phyloP scores from a whole-genome alignment of 2,797 vertebrate genomes.

The Spinus pinus region DNA sequence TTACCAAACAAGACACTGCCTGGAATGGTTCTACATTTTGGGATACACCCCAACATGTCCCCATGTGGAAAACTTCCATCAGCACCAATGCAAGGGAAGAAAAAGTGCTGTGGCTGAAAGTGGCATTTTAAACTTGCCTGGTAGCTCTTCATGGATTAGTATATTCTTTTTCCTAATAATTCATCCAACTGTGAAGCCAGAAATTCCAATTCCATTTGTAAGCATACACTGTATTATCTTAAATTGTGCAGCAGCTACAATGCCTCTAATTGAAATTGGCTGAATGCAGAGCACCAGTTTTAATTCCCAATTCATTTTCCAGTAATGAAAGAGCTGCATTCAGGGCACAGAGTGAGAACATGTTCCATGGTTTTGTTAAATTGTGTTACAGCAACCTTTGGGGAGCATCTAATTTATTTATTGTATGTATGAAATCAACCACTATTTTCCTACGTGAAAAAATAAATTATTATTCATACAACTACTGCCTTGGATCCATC shows the following conservation, averaged over 20 bases:
- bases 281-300: conserved; percentile 45
- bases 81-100: not conserved
- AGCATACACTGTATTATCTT: conserved; percentile 45
- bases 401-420: conserved; percentile 31
- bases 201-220: conserved; percentile 55
- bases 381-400: conserved; percentile 33
- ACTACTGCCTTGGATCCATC: not conserved
- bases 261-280: conserved; percentile 61
- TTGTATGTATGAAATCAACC: conserved; percentile 5
- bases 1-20: not conserved
- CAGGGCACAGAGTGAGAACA: conserved; percentile 29
- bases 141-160: not conserved
- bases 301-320: conserved; percentile 60
- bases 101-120: not conserved
- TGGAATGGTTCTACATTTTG: not conserved
- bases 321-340: conserved; percentile 56
- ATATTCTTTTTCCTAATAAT: conserved; percentile 31
- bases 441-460: not conserved
- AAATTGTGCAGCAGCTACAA: conserved; percentile 42
- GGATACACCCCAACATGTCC: not conserved
- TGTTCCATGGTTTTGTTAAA: conserved; percentile 24
- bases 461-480: not conserved
- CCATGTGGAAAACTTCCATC: not conserved
- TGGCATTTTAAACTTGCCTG: not conserved
- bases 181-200: conserved; percentile 33